These are phyloP conservation scores for Idaea aversata DNA, from an alignment of 2,888 invertebrate genomes.

Conservation along the genomic window DNA sequence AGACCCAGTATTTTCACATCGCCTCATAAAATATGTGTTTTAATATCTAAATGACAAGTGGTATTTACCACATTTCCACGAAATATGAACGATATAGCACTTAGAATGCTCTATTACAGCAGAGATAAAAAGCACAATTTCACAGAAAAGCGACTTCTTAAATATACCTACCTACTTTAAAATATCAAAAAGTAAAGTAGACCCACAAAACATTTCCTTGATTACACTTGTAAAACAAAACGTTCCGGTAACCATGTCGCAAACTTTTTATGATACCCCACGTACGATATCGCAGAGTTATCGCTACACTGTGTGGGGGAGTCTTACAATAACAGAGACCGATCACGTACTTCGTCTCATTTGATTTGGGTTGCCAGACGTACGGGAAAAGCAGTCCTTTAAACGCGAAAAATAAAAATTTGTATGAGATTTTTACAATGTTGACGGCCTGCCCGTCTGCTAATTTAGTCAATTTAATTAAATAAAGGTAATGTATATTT, in stretches of 20 bases:
- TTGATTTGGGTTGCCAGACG: neutral
- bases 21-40: no score
- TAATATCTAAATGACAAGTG: no score
- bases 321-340: neutral
- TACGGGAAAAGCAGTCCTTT: no score
- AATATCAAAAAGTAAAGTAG: neutral
- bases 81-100: no score
- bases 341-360: neutral
- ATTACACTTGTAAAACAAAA: neutral
- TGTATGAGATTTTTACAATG: no score
- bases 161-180: neutral
- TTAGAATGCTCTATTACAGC: no score
- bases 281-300: neutral
- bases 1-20: no score
- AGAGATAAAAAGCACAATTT: neutral
- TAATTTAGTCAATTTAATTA: no score
- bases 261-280: slow-evolving; percentile 2
- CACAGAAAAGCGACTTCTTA: neutral
- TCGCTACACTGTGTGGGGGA: neutral
- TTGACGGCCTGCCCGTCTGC: no score
- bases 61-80: no score
- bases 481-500: no score
- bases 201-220: neutral
- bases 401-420: no score
- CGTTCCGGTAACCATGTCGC: slow-evolving; percentile 1